phyloP scores from a whole-genome alignment of 2,888 invertebrate species.

The Encarsia formosa region DNA sequence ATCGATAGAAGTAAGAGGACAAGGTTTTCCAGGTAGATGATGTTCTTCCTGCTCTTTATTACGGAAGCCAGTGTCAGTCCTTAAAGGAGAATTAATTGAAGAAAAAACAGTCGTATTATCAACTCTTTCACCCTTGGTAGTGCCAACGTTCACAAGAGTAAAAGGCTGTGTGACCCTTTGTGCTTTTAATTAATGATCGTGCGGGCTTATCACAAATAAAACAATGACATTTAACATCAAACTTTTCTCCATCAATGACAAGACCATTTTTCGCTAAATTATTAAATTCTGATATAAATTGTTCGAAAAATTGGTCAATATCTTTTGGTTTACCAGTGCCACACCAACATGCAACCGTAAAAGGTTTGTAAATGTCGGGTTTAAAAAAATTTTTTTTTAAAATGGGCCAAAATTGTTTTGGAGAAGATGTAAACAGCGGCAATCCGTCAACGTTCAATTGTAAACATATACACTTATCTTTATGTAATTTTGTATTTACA shows the following conservation, averaged over 20 bases:
- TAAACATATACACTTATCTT: no score
- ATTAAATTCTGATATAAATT: not conserved
- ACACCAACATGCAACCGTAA: no score
- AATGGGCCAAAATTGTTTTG: no score
- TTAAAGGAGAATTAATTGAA: not conserved
- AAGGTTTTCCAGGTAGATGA: not conserved
- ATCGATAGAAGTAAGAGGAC: not conserved
- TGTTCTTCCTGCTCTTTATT: not conserved
- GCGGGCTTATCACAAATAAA: not conserved
- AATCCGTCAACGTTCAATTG: no score
- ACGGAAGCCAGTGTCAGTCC: not conserved
- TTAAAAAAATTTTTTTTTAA: no score
- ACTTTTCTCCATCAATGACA: not conserved
- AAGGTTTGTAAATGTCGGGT: no score
- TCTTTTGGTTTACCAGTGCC: not conserved
- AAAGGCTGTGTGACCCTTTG: not conserved
- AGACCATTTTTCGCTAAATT: not conserved
- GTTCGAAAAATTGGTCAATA: not conserved
- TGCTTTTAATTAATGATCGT: not conserved
- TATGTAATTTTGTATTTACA: no score
- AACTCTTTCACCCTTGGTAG: not conserved
- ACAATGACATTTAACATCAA: not conserved
- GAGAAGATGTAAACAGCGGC: no score
- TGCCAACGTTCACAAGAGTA: not conserved
- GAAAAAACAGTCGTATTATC: not conserved